phyloP scores from a whole-genome alignment of 2,888 invertebrate species.

The Drosophila robusta region DNA sequence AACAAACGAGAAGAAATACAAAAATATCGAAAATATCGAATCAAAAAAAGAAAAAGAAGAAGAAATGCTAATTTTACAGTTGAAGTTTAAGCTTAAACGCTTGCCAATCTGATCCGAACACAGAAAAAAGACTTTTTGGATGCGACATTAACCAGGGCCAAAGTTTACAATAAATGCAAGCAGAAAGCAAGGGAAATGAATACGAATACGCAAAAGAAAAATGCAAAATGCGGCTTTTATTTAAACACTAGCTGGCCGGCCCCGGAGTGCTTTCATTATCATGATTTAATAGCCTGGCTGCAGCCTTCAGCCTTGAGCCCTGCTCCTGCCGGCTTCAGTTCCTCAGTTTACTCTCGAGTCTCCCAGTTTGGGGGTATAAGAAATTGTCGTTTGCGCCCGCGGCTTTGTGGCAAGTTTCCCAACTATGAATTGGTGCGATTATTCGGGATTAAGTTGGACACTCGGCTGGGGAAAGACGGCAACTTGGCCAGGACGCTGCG shows the following conservation, averaged over 20 bases:
- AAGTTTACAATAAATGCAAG: no score
- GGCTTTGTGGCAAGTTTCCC: slow-evolving; percentile 54
- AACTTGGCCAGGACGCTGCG: slow-evolving; percentile 26
- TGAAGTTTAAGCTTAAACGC: not conserved
- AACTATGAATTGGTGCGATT: slow-evolving; percentile 57
- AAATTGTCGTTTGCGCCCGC: slow-evolving; percentile 36
- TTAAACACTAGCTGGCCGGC: slow-evolving; percentile 10
- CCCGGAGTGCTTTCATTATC: slow-evolving; percentile 25
- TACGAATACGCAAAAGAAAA: slow-evolving; percentile 26
- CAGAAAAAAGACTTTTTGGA: not conserved
- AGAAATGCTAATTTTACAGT: not conserved
- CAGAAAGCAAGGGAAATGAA: not conserved
- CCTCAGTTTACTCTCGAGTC: not conserved
- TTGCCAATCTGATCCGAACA: not conserved
- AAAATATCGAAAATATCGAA: slow-evolving; percentile 34
- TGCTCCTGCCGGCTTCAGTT: no score
- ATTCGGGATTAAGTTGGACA: slow-evolving; percentile 52
- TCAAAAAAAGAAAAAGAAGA: slow-evolving; percentile 11
- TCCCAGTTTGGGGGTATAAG: slow-evolving; percentile 19
- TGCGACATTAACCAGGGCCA: no score
- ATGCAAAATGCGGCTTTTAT: slow-evolving; percentile 35
- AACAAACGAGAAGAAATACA: slow-evolving; percentile 34
- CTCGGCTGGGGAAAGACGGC: not conserved
- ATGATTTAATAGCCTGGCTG: slow-evolving; percentile 46
- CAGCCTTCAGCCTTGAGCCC: slow-evolving; percentile 7